Evolutionary conservation across 2,113 vertebrate genomes (phyloP), one percentile per base, ranked within the genome.

Genomic region (Taurulus bubalis): DNA sequence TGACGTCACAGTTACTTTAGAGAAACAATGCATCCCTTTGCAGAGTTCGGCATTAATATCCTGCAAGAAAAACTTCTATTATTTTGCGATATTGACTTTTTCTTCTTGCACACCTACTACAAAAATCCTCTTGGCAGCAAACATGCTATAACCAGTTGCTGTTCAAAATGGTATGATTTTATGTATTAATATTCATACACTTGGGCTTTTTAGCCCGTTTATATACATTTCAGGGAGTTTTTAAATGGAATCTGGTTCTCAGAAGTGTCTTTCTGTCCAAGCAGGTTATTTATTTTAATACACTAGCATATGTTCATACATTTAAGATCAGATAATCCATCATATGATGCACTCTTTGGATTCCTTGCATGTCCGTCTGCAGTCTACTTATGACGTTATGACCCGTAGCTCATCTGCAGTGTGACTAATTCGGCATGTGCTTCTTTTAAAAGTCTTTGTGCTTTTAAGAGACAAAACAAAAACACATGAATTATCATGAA

Each of bases 401-500:
- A 34, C n/a, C 30, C 28, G 2, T 28, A n/a, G 9, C 18, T 18
- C 16, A 22, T 30, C 38, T 38, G 30, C 26, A 49, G 58, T 51
- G 56, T 47, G 10, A 16, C 28, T 45, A 42, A n/a, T 45, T 38
- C 4, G 36, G 22, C 2, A 59, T 6, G 11, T 34, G 18, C 40
- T 45, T n/a, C n/a, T n/a, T n/a, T n/a, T n/a, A n/a, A n/a, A n/a
- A n/a, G n/a, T n/a, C n/a, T n/a, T n/a, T 67, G 30, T 32, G 30
- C 30, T 28, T 14, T 42, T 24, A 8, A 10, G 30, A 32, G 30
- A 32, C 30, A 32, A 38, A 38, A 2, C 8, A 38, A 38, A 1
- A 38, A 38, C 22, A 45, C 36, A 36, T 28, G 28, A 71, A 82
- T 79, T 72, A 49, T 28, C 64, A 47, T 79, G 16, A 47, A 69